Evolutionary conservation across 2,888 invertebrate species (phyloP).

Genomic region (Meta bourneti): DNA sequence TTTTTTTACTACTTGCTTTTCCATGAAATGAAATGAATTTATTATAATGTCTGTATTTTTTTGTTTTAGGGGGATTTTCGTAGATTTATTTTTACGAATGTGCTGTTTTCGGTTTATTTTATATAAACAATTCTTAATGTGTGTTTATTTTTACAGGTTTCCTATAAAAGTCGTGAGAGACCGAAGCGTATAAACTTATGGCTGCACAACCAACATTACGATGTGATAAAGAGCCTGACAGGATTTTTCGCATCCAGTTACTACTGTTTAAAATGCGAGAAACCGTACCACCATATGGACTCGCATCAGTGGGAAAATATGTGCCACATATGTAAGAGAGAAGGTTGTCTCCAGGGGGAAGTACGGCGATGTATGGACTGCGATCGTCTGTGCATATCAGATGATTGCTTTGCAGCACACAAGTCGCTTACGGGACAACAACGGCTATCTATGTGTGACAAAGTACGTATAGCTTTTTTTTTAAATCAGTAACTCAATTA

Average conservation of each 20-base stretch:
- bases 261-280: neutral
- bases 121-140: neutral
- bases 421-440: neutral
- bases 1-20: too few relatives aligned
- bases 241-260: neutral
- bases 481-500: neutral
- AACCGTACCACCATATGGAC: neutral
- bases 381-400: neutral
- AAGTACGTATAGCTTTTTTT: neutral
- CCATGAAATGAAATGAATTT: too few relatives aligned
- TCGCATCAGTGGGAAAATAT: neutral
- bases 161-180: neutral
- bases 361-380: neutral
- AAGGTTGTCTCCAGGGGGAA: neutral
- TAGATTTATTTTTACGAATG: neutral
- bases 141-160: slow-evolving; percentile 3
- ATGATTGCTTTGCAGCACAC: neutral
- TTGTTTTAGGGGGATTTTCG: neutral
- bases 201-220: neutral
- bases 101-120: neutral
- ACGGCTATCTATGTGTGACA: neutral
- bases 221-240: slow-evolving; percentile 1
- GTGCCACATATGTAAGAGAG: neutral
- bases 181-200: neutral
- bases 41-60: neutral